Conservation (phyloP, 2,797 vertebrate species). For the Anas flavirostris region DNA sequence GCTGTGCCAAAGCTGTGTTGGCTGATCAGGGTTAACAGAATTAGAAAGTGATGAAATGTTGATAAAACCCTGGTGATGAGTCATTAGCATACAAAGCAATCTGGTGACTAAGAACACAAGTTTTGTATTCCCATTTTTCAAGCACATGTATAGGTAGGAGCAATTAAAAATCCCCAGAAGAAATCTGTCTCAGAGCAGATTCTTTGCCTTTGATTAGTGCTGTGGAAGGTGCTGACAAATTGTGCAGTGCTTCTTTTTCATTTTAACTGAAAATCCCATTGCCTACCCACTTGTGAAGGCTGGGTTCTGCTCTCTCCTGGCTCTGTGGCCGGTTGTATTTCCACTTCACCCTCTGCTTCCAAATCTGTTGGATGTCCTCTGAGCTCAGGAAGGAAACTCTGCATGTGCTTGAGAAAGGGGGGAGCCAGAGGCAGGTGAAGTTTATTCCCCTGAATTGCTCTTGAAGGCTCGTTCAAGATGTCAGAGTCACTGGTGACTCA, state of each 20-base stretch:
- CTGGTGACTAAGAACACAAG: not conserved
- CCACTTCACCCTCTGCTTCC: not conserved
- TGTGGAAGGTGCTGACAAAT: not conserved
- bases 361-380: not conserved
- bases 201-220: slow-evolving; percentile 8
- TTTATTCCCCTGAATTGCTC: not conserved
- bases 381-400: not conserved
- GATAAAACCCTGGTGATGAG: not conserved
- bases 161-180: not conserved
- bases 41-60: not conserved
- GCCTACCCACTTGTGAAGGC: not conserved
- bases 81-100: not conserved
- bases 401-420: not conserved
- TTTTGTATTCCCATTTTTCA: not conserved
- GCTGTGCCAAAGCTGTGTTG: not conserved
- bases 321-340: not conserved
- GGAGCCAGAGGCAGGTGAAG: not conserved
- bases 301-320: not conserved
- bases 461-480: not conserved
- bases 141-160: not conserved
- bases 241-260: not conserved
- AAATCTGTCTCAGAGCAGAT: not conserved
- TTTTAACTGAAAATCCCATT: not conserved
- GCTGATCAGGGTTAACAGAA: slow-evolving; percentile 8
- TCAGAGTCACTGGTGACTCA: not conserved